A percentile compares a stretch with the other conserved stretches of the same genome.
Conservation (phyloP, 1,140 invertebrate genomes). For the Tenebrio molitor region DNA sequence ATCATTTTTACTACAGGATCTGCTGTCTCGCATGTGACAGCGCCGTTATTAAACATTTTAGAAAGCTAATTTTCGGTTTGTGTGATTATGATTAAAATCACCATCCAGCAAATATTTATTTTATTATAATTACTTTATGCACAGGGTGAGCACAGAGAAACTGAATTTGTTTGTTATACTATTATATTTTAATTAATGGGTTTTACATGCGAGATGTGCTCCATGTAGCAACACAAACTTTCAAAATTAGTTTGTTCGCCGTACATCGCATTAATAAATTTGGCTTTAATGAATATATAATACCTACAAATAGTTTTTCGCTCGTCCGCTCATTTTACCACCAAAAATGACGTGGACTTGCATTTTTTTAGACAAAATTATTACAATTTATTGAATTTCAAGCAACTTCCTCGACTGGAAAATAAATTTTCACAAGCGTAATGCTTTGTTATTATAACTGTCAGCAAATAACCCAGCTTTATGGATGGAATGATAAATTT, state of each 20-base stretch:
- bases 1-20: not conserved
- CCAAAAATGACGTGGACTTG: too few species aligned
- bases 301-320: too few species aligned
- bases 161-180: conserved; percentile 4
- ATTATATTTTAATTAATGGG: conserved; percentile 27
- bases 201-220: conserved; percentile 3
- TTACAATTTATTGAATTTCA: too few species aligned
- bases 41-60: not conserved
- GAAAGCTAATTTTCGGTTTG: not conserved
- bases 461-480: too few species aligned
- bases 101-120: conserved; percentile 16
- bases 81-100: conserved; percentile 13
- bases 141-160: not conserved
- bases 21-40: not conserved
- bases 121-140: conserved; percentile 23
- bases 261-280: too few species aligned
- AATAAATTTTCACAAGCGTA: too few species aligned
- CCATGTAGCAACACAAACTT: not conserved
- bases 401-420: too few species aligned
- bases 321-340: too few species aligned
- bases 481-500: too few species aligned
- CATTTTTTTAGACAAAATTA: too few species aligned
- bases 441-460: too few species aligned
- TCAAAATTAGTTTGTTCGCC: not conserved
- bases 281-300: too few species aligned